Percentiles rank a stretch among this genome's conserved stretches.
These are phyloP conservation scores for Trachelus tabidus DNA, from an alignment of 2,888 invertebrate genomes.

Conservation along the genomic window DNA sequence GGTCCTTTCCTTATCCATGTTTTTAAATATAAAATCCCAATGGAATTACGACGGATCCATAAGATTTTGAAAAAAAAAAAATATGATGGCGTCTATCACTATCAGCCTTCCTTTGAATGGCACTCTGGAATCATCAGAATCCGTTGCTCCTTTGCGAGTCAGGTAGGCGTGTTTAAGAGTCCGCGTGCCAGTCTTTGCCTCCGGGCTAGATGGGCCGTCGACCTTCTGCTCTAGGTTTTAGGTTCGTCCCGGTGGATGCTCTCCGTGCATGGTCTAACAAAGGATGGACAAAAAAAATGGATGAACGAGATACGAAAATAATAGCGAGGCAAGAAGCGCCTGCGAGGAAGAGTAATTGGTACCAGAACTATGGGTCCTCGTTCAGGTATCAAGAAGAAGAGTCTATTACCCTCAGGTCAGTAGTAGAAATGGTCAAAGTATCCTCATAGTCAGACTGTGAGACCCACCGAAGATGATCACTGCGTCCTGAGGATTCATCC, in stretches of 20 bases:
- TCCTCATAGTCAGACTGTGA: not conserved
- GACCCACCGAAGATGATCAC: not conserved
- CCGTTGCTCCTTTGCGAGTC: not conserved
- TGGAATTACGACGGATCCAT: not conserved
- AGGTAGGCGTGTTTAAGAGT: not conserved
- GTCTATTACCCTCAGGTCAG: not conserved
- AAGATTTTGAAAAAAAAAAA: not conserved
- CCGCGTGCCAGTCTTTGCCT: constrained; percentile 2
- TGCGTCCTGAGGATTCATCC: not conserved
- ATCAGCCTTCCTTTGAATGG: not conserved
- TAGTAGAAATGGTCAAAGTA: not conserved
- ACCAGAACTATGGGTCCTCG: not conserved
- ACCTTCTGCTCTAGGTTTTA: constrained; percentile 32
- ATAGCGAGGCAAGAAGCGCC: not conserved
- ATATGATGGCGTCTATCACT: not conserved
- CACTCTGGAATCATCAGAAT: not conserved
- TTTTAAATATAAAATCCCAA: not conserved
- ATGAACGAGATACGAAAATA: not conserved
- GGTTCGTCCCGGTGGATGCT: constrained; percentile 1
- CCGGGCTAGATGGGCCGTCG: constrained; percentile 39
- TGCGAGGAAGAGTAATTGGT: not conserved
- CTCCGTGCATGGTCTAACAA: constrained; percentile 21
- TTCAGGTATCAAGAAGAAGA: not conserved
- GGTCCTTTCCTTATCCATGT: not conserved
- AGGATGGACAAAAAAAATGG: constrained; percentile 19